Evolutionary conservation across 2,888 invertebrate species (phyloP).

Genomic region (Rhagium mordax): DNA sequence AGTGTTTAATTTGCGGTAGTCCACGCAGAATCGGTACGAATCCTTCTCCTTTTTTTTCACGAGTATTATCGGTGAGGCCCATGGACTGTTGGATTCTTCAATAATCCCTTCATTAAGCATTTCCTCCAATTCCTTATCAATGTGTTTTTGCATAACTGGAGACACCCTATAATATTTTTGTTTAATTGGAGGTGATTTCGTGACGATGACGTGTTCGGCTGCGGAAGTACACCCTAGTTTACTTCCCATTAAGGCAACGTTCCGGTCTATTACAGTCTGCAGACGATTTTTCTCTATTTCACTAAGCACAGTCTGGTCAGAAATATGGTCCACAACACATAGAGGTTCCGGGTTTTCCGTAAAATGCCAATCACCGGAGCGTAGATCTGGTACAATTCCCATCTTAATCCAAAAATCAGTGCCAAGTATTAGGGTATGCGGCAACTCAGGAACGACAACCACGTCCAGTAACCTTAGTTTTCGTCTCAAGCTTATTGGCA

Average conservation of each 20-base stretch:
- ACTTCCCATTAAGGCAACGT: too few species aligned
- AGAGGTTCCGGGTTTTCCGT: too few species aligned
- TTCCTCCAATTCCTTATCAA: conserved; percentile 31
- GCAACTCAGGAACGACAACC: too few species aligned
- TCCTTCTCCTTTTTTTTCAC: conserved; percentile 50
- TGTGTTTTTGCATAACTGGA: conserved; percentile 26
- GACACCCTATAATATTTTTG: conserved; percentile 39
- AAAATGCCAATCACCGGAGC: conserved; percentile 41
- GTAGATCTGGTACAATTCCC: too few species aligned
- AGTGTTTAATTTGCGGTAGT: not conserved
- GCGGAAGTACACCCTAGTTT: too few species aligned
- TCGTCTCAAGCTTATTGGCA: conserved; percentile 22
- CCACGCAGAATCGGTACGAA: not conserved
- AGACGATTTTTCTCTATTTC: too few species aligned
- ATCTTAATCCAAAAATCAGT: too few species aligned
- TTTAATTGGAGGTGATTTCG: conserved; percentile 31
- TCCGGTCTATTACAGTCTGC: too few species aligned
- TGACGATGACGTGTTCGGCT: conserved; percentile 32
- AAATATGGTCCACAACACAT: too few species aligned
- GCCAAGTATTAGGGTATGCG: too few species aligned
- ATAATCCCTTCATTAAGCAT: conserved; percentile 48
- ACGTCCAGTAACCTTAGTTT: conserved; percentile 38
- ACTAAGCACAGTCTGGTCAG: too few species aligned
- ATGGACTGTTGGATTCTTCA: conserved; percentile 54
- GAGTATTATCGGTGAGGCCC: conserved; percentile 56